phyloP scores from a whole-genome alignment of 2,797 vertebrate genomes.

The Aeoliscus strigatus region DNA sequence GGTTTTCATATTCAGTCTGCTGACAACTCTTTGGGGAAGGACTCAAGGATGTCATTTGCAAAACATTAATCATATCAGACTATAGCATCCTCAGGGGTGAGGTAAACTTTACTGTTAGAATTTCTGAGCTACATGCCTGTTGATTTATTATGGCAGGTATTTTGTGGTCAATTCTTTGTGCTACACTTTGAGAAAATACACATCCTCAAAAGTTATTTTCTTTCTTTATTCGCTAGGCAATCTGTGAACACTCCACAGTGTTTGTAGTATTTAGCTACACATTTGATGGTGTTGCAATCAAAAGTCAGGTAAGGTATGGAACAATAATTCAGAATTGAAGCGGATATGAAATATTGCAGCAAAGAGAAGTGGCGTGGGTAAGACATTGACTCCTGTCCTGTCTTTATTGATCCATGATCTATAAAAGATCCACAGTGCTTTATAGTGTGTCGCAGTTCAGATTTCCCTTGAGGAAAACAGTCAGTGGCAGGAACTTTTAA shows the following conservation, averaged over 20 bases:
- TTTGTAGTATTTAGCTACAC: no score
- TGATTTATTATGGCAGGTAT: slow-evolving; percentile 56
- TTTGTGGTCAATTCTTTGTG: slow-evolving; percentile 55
- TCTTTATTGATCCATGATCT: no score
- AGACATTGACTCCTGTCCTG: no score
- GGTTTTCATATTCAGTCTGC: slow-evolving; percentile 28
- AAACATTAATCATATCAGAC: slow-evolving; percentile 46
- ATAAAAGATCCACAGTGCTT: no score
- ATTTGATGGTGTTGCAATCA: no score
- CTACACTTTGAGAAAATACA: slow-evolving; percentile 42
- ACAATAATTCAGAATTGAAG: slow-evolving; percentile 7
- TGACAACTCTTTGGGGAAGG: slow-evolving; percentile 22
- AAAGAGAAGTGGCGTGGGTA: no score
- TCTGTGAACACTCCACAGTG: no score
- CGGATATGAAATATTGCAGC: not conserved
- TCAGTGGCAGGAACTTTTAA: no score
- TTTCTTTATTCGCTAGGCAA: slow-evolving; percentile 31
- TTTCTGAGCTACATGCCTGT: slow-evolving; percentile 45
- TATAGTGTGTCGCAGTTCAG: no score
- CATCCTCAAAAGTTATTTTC: slow-evolving; percentile 51
- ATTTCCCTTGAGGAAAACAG: no score
- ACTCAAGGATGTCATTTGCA: slow-evolving; percentile 35
- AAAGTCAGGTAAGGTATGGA: slow-evolving; percentile 39
- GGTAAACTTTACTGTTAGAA: slow-evolving; percentile 43
- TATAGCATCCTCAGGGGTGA: slow-evolving; percentile 37